A percentile compares a stretch with the other conserved stretches of the same genome.
These are phyloP conservation scores for Apodemus sylvaticus DNA, from an alignment of 2,113 vertebrate species.

Conservation along the genomic window DNA sequence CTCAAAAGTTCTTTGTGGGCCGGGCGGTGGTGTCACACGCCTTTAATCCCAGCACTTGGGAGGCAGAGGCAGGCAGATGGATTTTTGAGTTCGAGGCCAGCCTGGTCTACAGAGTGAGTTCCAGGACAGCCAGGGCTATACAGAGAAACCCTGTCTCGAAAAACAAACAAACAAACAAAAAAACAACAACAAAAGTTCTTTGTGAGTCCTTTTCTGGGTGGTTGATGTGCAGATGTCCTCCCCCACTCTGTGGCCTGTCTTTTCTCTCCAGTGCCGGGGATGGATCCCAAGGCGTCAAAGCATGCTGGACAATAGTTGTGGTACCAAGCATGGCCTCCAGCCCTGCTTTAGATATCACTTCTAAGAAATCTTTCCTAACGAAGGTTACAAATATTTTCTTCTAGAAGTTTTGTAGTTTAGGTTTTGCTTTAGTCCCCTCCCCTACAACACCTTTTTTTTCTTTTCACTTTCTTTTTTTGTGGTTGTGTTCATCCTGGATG, in stretches of 20 bases:
- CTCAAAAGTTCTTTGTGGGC: no score
- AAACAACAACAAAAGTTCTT: neutral
- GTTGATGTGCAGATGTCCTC: neutral
- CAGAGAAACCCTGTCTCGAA: no score
- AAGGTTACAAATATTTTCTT: neutral
- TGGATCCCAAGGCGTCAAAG: neutral
- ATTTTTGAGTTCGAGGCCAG: no score
- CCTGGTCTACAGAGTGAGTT: no score
- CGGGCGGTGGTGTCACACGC: no score
- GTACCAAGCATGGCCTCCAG: neutral
- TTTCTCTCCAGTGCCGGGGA: neutral
- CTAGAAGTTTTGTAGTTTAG: neutral
- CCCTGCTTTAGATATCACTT: neutral
- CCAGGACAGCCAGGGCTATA: no score
- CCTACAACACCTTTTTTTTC: neutral
- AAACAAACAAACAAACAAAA: no score
- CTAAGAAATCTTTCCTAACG: neutral
- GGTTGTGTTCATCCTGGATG: no score
- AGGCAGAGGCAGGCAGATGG: no score
- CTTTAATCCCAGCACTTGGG: no score
- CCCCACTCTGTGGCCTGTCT: neutral
- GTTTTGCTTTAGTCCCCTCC: neutral
- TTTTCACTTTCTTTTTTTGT: neutral
- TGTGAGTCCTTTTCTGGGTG: neutral
- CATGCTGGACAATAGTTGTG: neutral